These are phyloP conservation scores for human DNA, from an alignment of 2,113 vertebrate species.

Conservation along the genomic window GRCh38 chr4:184450501-184451000, in stretches of 20 bases:
- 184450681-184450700: neutral
- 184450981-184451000: neutral
- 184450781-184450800: constrained; percentile 3
- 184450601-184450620: neutral
- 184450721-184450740: neutral
- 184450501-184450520: neutral
- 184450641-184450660: neutral
- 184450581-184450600: constrained; percentile 33
- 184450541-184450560: constrained; percentile 33
- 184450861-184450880: neutral
- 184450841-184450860: neutral
- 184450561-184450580: constrained; percentile 27
- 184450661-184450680: constrained; percentile 28
- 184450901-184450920: rapidly evolving
- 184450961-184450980: neutral
- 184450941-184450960: neutral
- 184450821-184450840: neutral
- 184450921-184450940: neutral
- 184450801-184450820: neutral
- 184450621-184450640: neutral
- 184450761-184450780: neutral
- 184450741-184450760: neutral
- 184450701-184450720: neutral
- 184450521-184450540: neutral
- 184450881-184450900: neutral